A percentile compares a stretch with the other conserved stretches of the same genome.
Evolutionary conservation across 2,888 invertebrate species (phyloP).

Genomic region (Caenorhabditis sp.): DNA sequence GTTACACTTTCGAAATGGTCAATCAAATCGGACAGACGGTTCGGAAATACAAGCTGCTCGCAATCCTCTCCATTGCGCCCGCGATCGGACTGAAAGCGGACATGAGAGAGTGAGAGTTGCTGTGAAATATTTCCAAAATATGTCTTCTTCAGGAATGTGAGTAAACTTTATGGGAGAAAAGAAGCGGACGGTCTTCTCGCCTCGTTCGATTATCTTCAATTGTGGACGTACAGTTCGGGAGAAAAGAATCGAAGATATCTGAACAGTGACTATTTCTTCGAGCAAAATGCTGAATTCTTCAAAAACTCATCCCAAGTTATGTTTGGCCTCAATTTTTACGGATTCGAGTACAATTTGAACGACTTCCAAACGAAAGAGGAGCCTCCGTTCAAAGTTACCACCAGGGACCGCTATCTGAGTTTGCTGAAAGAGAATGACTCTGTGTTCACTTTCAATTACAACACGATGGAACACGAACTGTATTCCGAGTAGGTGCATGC

Average conservation of each 20-base stretch:
- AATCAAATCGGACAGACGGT: too few species aligned
- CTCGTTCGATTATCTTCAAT: too few species aligned
- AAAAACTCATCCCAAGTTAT: conserved; percentile 46
- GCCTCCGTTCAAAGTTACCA: neutral
- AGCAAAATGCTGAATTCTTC: neutral
- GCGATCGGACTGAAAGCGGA: neutral
- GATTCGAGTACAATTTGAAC: conserved; percentile 34
- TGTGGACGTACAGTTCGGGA: conserved; percentile 5
- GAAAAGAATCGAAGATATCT: neutral
- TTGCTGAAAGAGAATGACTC: conserved; percentile 1
- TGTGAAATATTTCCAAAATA: too few species aligned
- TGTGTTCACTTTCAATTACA: neutral
- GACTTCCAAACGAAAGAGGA: neutral
- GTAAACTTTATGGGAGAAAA: too few species aligned
- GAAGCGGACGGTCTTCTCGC: too few species aligned
- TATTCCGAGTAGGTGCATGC: neutral
- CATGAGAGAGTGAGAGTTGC: too few species aligned
- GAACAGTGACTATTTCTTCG: neutral
- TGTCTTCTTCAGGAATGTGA: too few species aligned
- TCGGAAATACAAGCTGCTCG: too few species aligned
- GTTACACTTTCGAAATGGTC: too few species aligned
- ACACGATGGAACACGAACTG: conserved; percentile 16
- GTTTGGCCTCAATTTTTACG: conserved; percentile 67
- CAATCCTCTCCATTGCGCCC: neutral
- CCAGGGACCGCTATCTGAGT: neutral